Base-by-base conservation (phyloP, 92 coral and sea anemone species). In the Zoanthus solanderi region DNA sequence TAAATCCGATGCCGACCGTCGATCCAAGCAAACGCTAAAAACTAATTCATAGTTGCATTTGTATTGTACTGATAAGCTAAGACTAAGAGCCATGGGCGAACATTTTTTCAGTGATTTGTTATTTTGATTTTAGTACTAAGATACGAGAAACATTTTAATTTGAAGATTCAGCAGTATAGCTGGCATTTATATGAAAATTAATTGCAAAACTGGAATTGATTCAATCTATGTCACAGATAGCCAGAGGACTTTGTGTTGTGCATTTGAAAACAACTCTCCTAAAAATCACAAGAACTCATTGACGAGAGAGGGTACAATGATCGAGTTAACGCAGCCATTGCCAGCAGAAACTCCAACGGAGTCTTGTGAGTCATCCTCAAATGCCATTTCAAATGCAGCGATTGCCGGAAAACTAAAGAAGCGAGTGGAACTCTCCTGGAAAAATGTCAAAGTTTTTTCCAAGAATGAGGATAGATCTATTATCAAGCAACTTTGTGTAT, bases 361-460 rank as follows among this genome's bases (percentile, higher is more conserved):
- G 9, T 67, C 28, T 8, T 4, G 2, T 12, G 72, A 67, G 12
- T 67, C 72, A 23, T 18, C 72, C 14, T 67, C 69, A 16, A 32
- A 68, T 57, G 46, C 56, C 0, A 54, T 79, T 61, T 34, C 77
- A 67, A 67, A 67, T 18, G 72, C 6, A 4, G 12, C 37, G 45
- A 67, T 23, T 5, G 37, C 44, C 23, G 72, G 72, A 10, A 28
- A 29, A 23, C 28, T 67, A 0, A 67, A 67, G 42, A 67, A 67
- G 44, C 32, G 34, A 67, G 72, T 67, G 1, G 72, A 67, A 8
- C 34, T 67, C 14, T 67, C 72, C 12, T 67, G 72, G 72, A 67
- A 30, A 66, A 91, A 92, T 15, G 79, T 96, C 87, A 88, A 96
- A 78, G 98, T 96, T 17, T 96, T 96, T 87, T 95, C 93, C 15